Conservation (phyloP, 2,113 vertebrate species). For the Carettochelys insculpta region DNA sequence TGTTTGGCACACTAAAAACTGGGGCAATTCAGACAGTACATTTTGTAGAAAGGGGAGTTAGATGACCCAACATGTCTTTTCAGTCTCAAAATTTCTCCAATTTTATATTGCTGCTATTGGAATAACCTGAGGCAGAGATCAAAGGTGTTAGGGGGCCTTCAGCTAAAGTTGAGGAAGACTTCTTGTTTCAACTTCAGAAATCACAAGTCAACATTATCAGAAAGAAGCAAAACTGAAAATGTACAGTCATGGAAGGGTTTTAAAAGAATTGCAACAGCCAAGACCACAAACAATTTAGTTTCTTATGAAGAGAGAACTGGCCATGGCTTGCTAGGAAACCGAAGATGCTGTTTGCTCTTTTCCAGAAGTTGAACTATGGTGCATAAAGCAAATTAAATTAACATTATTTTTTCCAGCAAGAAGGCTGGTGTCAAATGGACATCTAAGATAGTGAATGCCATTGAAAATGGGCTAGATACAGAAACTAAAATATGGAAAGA, state of each 20-base stretch:
- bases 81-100: background rate
- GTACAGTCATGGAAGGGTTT: background rate
- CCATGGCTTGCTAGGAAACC: background rate
- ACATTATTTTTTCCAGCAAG: background rate
- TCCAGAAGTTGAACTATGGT: background rate
- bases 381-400: background rate
- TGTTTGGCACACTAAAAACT: background rate
- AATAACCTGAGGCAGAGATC: background rate
- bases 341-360: background rate
- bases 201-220: background rate
- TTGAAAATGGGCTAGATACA: too few relatives aligned
- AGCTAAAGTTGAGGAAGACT: background rate
- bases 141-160: slow-evolving; percentile 24
- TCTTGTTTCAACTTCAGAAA: background rate
- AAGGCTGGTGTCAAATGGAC: too few relatives aligned
- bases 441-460: too few relatives aligned
- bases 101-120: background rate
- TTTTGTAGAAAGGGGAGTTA: background rate
- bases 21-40: background rate
- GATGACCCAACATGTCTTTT: fast-evolving
- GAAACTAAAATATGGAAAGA: too few relatives aligned
- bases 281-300: background rate
- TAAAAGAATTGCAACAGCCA: background rate
- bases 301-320: background rate
- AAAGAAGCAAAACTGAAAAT: slow-evolving; percentile 14